Percentiles rank a stretch among this genome's conserved stretches.
These are phyloP conservation scores for Venusia cambrica DNA, from an alignment of 2,888 invertebrate species.

Conservation along the genomic window DNA sequence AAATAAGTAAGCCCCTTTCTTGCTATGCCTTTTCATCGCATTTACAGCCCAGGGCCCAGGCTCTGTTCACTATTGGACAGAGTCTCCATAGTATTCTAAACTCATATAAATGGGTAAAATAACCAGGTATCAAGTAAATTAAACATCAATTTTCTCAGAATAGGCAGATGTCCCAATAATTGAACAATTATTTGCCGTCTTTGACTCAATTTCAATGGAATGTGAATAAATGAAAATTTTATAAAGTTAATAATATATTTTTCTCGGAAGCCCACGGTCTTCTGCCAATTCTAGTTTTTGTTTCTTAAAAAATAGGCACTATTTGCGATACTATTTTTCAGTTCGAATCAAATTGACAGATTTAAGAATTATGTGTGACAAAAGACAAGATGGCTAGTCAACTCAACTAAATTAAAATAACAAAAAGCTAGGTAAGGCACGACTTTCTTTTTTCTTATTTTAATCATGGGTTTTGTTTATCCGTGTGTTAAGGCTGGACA, in stretches of 20 bases:
- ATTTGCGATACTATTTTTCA: not conserved
- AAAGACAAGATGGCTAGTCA: conserved; percentile 5
- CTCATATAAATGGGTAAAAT: too few species aligned
- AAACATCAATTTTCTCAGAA: conserved; percentile 8
- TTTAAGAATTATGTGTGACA: conserved; percentile 10
- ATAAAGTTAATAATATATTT: conserved; percentile 1
- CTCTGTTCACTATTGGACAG: too few species aligned
- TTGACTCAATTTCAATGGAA: conserved; percentile 7
- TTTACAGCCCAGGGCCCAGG: too few species aligned
- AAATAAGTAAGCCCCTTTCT: too few species aligned
- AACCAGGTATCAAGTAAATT: conserved; percentile 1
- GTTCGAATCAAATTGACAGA: conserved; percentile 11
- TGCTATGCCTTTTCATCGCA: too few species aligned
- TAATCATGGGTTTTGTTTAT: too few species aligned
- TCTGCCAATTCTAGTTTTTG: conserved; percentile 10
- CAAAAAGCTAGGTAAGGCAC: too few species aligned
- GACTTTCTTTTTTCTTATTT: too few species aligned
- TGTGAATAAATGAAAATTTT: conserved; percentile 6
- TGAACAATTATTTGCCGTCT: conserved; percentile 7
- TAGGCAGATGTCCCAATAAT: conserved; percentile 10
- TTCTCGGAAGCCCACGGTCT: conserved; percentile 8
- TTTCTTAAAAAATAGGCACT: conserved; percentile 6
- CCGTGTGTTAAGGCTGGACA: too few species aligned
- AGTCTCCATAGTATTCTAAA: too few species aligned
- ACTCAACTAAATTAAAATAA: too few species aligned